These are phyloP conservation scores for Trachemys scripta DNA, from an alignment of 2,113 vertebrate species.

Conservation along the genomic window DNA sequence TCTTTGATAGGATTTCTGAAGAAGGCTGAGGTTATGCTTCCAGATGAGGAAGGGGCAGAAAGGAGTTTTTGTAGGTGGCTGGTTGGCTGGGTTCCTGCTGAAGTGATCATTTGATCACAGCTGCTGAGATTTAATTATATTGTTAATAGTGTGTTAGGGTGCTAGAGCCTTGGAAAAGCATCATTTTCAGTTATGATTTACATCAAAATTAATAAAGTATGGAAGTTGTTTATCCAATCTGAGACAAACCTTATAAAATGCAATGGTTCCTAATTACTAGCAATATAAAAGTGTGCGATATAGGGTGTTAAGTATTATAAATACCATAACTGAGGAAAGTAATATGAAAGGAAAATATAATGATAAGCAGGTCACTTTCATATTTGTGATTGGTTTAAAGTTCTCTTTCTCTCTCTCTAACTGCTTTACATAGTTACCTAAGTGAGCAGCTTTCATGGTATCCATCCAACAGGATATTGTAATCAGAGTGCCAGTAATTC, in stretches of 20 bases:
- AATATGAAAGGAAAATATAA: neutral
- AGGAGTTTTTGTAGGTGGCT: neutral
- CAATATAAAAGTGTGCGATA: neutral
- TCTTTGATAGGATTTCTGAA: slow-evolving; percentile 7
- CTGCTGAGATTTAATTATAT: neutral
- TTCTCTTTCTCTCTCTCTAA: neutral
- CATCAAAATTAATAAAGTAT: neutral
- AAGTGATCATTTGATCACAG: slow-evolving; percentile 2
- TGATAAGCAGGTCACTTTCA: neutral
- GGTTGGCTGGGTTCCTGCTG: neutral
- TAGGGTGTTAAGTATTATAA: neutral
- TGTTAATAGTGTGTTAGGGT: neutral
- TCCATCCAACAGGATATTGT: slow-evolving; percentile 53
- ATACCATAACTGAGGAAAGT: neutral
- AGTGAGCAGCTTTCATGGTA: slow-evolving; percentile 40
- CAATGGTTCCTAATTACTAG: neutral
- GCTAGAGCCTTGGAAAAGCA: neutral
- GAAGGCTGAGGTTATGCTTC: neutral
- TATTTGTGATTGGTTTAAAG: neutral
- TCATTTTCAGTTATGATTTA: neutral
- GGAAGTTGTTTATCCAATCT: neutral
- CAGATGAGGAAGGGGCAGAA: neutral
- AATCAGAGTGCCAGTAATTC: slow-evolving; percentile 54
- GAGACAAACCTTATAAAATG: neutral
- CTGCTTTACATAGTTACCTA: slow-evolving; percentile 39